Conservation (phyloP, 2,888 invertebrate species). For the Opisthograptis luteolata region DNA sequence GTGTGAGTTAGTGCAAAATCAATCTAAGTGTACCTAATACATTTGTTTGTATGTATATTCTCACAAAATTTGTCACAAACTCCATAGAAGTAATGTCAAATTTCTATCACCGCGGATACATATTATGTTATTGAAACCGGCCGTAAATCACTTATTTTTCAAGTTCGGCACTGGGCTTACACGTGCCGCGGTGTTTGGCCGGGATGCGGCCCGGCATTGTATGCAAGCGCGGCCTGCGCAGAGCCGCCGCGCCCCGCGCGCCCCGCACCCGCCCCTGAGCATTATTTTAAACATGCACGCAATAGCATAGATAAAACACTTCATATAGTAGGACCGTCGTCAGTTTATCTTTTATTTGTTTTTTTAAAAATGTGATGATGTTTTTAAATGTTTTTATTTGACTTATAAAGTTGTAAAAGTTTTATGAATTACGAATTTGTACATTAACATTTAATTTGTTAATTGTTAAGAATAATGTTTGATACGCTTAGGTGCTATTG, state of each 20-base stretch:
- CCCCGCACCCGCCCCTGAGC: conserved; percentile 29
- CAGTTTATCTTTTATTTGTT: background rate
- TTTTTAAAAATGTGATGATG: background rate
- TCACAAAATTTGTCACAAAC: no score
- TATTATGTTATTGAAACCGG: no score
- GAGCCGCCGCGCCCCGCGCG: conserved; percentile 28
- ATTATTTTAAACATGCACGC: conserved; percentile 58
- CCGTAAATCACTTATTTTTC: conserved; percentile 43
- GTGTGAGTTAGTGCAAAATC: no score
- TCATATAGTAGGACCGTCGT: conserved; percentile 21
- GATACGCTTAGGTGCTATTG: no score
- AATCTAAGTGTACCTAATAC: no score
- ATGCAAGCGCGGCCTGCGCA: conserved; percentile 59
- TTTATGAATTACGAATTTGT: no score
- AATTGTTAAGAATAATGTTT: no score
- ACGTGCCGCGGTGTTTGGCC: conserved; percentile 77
- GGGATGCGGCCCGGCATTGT: conserved; percentile 82
- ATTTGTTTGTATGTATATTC: no score
- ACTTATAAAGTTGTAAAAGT: no score
- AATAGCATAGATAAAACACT: conserved; percentile 50
- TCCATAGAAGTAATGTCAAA: conserved; percentile 5
- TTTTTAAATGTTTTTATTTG: no score
- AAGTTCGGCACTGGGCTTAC: conserved; percentile 75
- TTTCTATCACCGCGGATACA: no score
- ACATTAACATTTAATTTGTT: no score